Percentiles rank a stretch among this genome's conserved stretches.
phyloP scores from a whole-genome alignment of 2,113 vertebrate species.

The Nycticorax nycticorax region DNA sequence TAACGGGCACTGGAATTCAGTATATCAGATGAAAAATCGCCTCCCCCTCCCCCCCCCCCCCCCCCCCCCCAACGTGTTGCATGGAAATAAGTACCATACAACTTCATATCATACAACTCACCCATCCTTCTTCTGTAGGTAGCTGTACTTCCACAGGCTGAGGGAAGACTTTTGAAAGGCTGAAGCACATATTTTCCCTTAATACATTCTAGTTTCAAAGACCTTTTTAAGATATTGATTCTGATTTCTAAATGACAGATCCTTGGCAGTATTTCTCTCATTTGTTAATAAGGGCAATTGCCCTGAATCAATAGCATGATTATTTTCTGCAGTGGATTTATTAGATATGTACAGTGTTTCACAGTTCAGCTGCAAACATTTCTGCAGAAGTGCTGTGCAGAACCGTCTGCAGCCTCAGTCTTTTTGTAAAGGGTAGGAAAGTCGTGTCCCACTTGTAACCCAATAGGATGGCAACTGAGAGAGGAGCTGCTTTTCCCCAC shows the following conservation, averaged over 20 bases:
- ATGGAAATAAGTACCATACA: background rate
- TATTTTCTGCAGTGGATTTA: slow-evolving; percentile 7
- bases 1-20: background rate
- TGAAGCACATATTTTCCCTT: background rate
- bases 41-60: too few species aligned
- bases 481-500: background rate
- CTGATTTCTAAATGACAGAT: background rate
- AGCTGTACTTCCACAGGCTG: background rate
- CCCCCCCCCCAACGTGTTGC: background rate
- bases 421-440: background rate
- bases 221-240: slow-evolving; percentile 13
- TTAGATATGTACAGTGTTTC: background rate
- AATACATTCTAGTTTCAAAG: background rate
- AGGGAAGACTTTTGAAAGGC: background rate
- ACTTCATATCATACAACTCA: background rate
- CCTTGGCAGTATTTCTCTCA: background rate
- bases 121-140: background rate
- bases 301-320: background rate
- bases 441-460: background rate
- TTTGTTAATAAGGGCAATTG: background rate
- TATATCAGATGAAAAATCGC: background rate
- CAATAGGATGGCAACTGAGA: background rate
- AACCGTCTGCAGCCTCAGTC: background rate
- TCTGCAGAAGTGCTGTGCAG: background rate
- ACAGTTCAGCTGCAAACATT: background rate